Conservation (phyloP, 2,888 invertebrate species). For the Caradrina kadenii region DNA sequence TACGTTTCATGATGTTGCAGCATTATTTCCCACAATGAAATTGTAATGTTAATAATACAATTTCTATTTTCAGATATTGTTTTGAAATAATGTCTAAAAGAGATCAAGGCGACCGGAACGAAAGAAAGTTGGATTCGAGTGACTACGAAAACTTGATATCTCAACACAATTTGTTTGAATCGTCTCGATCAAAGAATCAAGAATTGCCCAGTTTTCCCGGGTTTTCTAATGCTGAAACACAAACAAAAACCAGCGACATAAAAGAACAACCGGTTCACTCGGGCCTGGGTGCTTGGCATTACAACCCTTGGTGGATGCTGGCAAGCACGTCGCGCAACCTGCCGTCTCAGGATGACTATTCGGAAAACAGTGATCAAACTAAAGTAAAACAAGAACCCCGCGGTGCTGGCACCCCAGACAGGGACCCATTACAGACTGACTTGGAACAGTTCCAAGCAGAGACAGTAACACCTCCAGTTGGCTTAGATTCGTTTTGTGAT, state of each 20-base stretch:
- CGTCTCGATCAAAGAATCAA: conserved; percentile 84
- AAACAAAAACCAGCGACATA: conserved; percentile 87
- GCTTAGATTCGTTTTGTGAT: conserved; percentile 88
- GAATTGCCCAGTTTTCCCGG: conserved; percentile 88
- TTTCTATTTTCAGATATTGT: conserved; percentile 65
- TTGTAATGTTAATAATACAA: conserved; percentile 32
- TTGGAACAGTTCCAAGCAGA: conserved; percentile 81
- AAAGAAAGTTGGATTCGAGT: conserved; percentile 86
- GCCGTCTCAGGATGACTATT: conserved; percentile 86
- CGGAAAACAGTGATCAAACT: conserved; percentile 84
- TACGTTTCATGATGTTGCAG: conserved; percentile 73
- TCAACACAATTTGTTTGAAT: conserved; percentile 88
- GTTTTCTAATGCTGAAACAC: conserved; percentile 89
- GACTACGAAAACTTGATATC: conserved; percentile 89
- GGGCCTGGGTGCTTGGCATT: conserved; percentile 87
- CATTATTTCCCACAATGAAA: conserved; percentile 28
- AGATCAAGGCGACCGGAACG: conserved; percentile 86
- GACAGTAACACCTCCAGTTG: conserved; percentile 83
- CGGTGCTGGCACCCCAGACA: conserved; percentile 84
- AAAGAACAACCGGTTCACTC: conserved; percentile 83
- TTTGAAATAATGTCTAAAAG: conserved; percentile 86
- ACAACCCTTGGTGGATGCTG: conserved; percentile 90
- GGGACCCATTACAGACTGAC: conserved; percentile 83
- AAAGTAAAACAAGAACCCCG: conserved; percentile 87
- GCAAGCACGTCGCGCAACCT: conserved; percentile 87